Base-by-base conservation (phyloP, 2,888 invertebrate genomes). In the Thymelicus lineola region DNA sequence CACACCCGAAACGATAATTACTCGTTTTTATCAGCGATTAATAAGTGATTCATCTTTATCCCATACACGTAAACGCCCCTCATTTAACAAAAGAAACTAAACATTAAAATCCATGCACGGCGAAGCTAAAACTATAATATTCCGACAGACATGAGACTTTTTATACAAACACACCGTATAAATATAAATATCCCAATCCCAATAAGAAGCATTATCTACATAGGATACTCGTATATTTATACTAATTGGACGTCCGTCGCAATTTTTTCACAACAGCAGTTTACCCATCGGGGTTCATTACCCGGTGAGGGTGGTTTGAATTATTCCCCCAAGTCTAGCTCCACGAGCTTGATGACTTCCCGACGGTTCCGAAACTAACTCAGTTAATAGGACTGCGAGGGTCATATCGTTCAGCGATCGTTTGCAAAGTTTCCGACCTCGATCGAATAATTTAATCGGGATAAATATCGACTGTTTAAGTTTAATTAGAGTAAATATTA, bases 271-370 rank as follows among this genome's bases (percentile, higher is more conserved):
- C 61, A 68, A 57, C 46, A 46, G 46, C 20, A 62, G 57, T 69
- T 63, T 63, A 63, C 48, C 69, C 45, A 67, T 67, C 58, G 57
- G 17, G 62, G 69, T 69, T 69, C 69, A 69, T 69, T 69, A 69
- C n/a, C 57, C 69, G 63, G 46, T n/a, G 69, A 38, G 63, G 63
- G 69, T 63, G 63, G 62, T 69, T 63, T 69, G 48, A 63, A 69
- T 69, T 50, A 63, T 69, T 69, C 63, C 69, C 69, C 63, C 63
- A 63, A 69, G 69, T 69, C 63, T 69, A 69, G 69, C 63, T 20
- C 42, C 62, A 58, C 46, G 48, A 63, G 69, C 69, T 63, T 69
- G 68, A 69, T 63, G 68, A 69, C 68, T 69, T 69, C 58, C 57
- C 48, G 63, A 62, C 68, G 62, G 55, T 68, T 68, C 68, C 68